Percentiles rank a stretch among this genome's conserved stretches.
These are phyloP conservation scores for Polypterus bichir DNA, from an alignment of 2,113 vertebrate species.

Conservation along the genomic window DNA sequence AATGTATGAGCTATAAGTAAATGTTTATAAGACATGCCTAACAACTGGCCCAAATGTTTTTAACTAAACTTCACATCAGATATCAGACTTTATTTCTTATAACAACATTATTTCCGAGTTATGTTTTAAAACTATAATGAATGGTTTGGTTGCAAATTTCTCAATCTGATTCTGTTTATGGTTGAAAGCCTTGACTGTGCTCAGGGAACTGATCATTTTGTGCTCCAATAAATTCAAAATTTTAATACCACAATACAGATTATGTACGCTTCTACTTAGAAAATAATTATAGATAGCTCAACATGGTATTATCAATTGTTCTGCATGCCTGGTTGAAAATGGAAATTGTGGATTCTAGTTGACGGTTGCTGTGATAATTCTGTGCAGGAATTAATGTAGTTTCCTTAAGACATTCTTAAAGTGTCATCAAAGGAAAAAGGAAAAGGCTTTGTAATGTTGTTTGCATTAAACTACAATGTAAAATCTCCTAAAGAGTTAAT, in stretches of 20 bases:
- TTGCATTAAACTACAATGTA: neutral
- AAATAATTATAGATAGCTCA: constrained; percentile 8
- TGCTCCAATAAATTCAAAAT: constrained; percentile 1
- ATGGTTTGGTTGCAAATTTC: neutral
- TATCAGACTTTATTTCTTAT: too few species aligned
- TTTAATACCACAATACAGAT: constrained; percentile 1
- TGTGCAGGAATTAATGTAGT: neutral
- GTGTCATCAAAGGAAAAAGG: neutral
- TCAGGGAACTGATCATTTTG: neutral
- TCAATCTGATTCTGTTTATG: neutral
- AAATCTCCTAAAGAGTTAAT: neutral
- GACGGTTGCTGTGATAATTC: constrained; percentile 1
- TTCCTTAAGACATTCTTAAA: constrained; percentile 1
- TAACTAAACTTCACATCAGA: too few species aligned
- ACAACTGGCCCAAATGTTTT: too few species aligned
- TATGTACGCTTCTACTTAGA: neutral
- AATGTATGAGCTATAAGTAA: too few species aligned
- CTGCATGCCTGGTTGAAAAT: constrained; percentile 2
- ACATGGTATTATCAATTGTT: constrained; percentile 2
- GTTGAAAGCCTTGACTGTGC: neutral
- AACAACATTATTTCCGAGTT: neutral
- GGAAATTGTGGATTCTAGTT: constrained; percentile 3
- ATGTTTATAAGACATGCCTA: too few species aligned
- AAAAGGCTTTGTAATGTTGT: neutral
- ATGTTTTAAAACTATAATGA: neutral